phyloP scores from a whole-genome alignment of 64 coral and sea anemone genomes.

The Pocillopora verrucosa region DNA sequence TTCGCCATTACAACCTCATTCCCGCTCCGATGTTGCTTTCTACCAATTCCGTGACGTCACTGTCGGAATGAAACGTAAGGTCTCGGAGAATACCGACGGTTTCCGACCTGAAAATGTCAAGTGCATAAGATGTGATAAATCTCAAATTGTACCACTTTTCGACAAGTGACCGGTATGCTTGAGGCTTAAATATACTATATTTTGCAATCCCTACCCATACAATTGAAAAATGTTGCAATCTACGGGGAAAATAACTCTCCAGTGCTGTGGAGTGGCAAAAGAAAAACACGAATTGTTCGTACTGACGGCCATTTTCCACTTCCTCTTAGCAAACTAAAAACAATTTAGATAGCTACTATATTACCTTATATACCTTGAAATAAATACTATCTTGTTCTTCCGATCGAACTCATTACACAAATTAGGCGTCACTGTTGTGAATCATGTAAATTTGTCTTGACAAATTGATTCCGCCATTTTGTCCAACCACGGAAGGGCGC shows the following conservation, averaged over 20 bases:
- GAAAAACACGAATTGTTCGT: not conserved
- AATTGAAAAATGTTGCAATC: not conserved
- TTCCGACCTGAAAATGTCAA: constrained; percentile 63
- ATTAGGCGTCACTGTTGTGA: not conserved
- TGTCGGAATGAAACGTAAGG: constrained; percentile 63
- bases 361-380: constrained; percentile 7
- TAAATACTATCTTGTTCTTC: constrained; percentile 18
- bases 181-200: not conserved
- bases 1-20: constrained; percentile 99
- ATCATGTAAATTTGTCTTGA: constrained; percentile 28
- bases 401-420: constrained; percentile 27
- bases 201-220: not conserved
- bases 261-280: not conserved
- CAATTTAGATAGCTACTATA: not conserved
- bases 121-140: constrained; percentile 3
- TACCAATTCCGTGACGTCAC: constrained; percentile 87
- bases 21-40: constrained; percentile 96
- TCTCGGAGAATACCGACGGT: constrained; percentile 59
- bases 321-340: not conserved
- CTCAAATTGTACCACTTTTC: not conserved
- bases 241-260: not conserved
- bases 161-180: not conserved
- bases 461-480: constrained; percentile 79
- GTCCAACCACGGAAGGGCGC: constrained; percentile 28
- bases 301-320: constrained; percentile 26